Base-by-base conservation (phyloP, 2,113 vertebrate genomes). In the Esox niger region DNA sequence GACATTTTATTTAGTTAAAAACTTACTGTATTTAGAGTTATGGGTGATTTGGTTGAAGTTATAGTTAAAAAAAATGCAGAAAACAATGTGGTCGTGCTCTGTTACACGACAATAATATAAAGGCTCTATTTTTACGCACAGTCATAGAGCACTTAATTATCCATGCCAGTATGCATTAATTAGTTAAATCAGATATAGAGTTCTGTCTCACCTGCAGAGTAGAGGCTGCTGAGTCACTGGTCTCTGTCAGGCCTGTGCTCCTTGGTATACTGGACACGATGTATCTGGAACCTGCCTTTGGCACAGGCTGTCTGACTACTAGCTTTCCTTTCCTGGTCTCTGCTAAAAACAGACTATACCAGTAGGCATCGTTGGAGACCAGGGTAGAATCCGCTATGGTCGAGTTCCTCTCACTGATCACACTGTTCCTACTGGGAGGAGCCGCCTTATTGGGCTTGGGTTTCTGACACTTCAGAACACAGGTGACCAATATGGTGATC, bases 401-500 rank as follows among this genome's bases (percentile, higher is more conserved):
- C 60, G 88, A 87, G 79, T 88, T 88, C 71, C 88, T 86, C 68
- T 88, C 83, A 68, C 87, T 89, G 79, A 84, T 64, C 71, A 87
- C 79, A 66, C 88, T 89, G 82, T 85, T 89, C 81, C 88, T 86
- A 79, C 73, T 70, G 6, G 68, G 77, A 79, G 86, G 80, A 79
- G 81, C 76, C 0, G 79, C 43, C 69, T 85, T 85, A 64, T 79
- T 84, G 72, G 68, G 29, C 8, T 80, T 84, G 20, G 77, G 67
- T 62, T 80, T 88, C 74, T 87, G 82, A 78, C 88, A 87, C 68
- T 91, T 91, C 60, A 92, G 56, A 46, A 88, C 71, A 1, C 82
- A 87, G 64, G 89, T 91, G 55, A 91, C 73, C 64, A 88, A 77
- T 57, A 93, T 89, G 62, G 89, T 92, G 15, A 93, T 65, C 7